These are phyloP conservation scores for Melanogrammus aeglefinus DNA, from an alignment of 2,797 vertebrate genomes.

Conservation along the genomic window DNA sequence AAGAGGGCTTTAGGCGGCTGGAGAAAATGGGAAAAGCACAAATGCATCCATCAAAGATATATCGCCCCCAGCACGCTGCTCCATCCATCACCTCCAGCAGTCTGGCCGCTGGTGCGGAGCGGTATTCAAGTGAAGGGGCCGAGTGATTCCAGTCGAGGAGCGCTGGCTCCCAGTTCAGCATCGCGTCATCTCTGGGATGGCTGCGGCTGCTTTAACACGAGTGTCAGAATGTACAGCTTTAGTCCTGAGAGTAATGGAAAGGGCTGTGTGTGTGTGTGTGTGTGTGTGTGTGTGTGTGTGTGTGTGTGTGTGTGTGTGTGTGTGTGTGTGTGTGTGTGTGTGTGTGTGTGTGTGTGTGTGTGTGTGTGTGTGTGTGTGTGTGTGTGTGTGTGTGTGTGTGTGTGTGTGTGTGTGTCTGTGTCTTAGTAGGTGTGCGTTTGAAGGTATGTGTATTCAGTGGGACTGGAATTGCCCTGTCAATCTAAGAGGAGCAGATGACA, in stretches of 20 bases:
- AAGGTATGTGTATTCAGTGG: constrained; percentile 18
- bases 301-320: constrained; percentile 23
- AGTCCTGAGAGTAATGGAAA: not conserved
- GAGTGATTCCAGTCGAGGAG: constrained; percentile 47
- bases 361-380: constrained; percentile 18
- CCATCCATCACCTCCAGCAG: not conserved
- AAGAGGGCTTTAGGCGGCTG: not conserved
- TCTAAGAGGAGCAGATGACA: constrained; percentile 54
- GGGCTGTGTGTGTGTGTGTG: constrained; percentile 13
- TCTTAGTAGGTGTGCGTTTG: constrained; percentile 20
- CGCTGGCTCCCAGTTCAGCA: constrained; percentile 49
- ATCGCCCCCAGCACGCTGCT: not conserved
- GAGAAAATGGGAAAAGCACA: not conserved
- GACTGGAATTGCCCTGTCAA: constrained; percentile 64
- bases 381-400: constrained; percentile 12
- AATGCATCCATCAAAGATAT: not conserved
- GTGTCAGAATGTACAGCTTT: not conserved
- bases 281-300: constrained; percentile 14
- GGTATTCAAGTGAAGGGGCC: constrained; percentile 47
- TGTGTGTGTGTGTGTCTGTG: constrained; percentile 3
- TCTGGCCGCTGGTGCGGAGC: constrained; percentile 12
- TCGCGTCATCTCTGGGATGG: constrained; percentile 45
- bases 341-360: constrained; percentile 14
- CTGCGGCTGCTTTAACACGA: not conserved
- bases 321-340: constrained; percentile 21